Conservation (phyloP, 1,140 invertebrate genomes). For the Lamellibrachia luymesi region DNA sequence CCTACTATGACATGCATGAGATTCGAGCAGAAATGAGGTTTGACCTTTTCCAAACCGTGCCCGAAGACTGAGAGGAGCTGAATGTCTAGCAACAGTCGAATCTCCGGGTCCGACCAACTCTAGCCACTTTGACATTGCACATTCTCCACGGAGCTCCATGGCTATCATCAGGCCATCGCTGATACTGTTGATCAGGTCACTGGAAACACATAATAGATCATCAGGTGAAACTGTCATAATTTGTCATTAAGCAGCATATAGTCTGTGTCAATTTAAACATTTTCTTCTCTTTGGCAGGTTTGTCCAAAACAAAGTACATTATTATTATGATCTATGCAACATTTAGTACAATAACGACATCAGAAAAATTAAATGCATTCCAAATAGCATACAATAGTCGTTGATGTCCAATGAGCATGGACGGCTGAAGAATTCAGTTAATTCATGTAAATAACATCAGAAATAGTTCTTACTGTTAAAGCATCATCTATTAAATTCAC, state of each 20-base stretch:
- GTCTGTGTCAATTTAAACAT: too few species aligned
- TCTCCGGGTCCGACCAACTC: slow-evolving; percentile 70
- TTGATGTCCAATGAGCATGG: too few species aligned
- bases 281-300: too few species aligned
- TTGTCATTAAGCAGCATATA: too few species aligned
- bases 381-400: too few species aligned
- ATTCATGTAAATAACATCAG: too few species aligned
- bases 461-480: too few species aligned
- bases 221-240: neutral
- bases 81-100: slow-evolving; percentile 63
- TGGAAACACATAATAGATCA: neutral
- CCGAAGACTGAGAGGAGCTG: slow-evolving; percentile 66
- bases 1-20: neutral
- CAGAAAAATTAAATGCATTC: too few species aligned
- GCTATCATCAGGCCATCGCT: slow-evolving; percentile 72
- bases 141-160: slow-evolving; percentile 73
- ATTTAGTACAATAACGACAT: too few species aligned
- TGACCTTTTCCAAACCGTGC: slow-evolving; percentile 68
- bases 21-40: neutral
- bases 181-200: slow-evolving; percentile 60
- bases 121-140: slow-evolving; percentile 65
- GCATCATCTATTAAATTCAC: neutral
- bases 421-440: too few species aligned
- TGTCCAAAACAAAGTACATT: too few species aligned
- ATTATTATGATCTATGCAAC: too few species aligned